Evolutionary conservation across 1,140 invertebrate genomes (phyloP).

Genomic region (Cotesia chilonis): DNA sequence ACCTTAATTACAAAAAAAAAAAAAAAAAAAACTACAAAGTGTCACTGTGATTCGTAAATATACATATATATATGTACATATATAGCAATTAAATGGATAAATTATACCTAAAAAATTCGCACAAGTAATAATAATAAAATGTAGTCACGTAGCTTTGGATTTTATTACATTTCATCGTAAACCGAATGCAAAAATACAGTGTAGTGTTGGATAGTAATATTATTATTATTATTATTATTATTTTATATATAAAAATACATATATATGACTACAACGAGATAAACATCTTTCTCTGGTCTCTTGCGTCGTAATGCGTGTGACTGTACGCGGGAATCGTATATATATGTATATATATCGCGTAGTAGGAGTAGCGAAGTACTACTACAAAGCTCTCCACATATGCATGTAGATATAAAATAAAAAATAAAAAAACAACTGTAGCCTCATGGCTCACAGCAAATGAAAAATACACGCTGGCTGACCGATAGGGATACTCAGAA

Average conservation of each 20-base stretch:
- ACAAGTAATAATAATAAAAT: too few relatives aligned
- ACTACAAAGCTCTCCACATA: not conserved
- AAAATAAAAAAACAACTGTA: constrained; percentile 10
- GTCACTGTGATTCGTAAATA: too few relatives aligned
- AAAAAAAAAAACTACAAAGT: too few relatives aligned
- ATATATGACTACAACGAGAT: not conserved
- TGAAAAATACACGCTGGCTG: constrained; percentile 34
- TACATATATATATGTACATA: too few relatives aligned
- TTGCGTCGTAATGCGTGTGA: constrained; percentile 15
- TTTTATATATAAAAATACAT: constrained; percentile 2
- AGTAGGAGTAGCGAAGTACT: not conserved
- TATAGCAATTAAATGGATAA: too few relatives aligned
- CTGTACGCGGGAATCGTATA: constrained; percentile 12
- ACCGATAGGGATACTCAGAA: constrained; percentile 24
- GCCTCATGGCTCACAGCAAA: constrained; percentile 32
- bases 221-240: not conserved
- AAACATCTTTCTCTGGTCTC: constrained; percentile 11
- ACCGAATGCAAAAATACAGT: too few relatives aligned
- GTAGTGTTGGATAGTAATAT: not conserved
- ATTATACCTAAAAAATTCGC: too few relatives aligned
- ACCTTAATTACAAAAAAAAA: too few relatives aligned
- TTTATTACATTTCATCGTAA: too few relatives aligned
- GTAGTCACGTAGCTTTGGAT: too few relatives aligned
- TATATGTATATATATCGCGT: not conserved
- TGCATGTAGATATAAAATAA: constrained; percentile 13